These are phyloP conservation scores for Bombyx huttoni DNA, from an alignment of 2,888 invertebrate species.

Conservation along the genomic window DNA sequence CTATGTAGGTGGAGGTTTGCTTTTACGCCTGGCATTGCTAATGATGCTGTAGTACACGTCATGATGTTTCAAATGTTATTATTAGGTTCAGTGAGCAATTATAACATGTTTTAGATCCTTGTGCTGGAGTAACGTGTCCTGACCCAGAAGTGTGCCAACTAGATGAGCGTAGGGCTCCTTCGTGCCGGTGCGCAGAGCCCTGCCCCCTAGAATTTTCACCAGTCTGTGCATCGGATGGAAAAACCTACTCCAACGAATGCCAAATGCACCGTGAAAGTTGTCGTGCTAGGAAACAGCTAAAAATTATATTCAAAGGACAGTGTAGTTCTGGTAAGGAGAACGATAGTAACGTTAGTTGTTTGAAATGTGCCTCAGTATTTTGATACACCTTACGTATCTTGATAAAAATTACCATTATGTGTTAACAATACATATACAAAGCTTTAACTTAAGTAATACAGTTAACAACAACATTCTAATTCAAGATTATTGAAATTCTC, in stretches of 20 bases:
- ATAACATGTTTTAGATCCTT: slow-evolving; percentile 78
- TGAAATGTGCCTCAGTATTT: too few species aligned
- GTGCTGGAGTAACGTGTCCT: slow-evolving; percentile 83
- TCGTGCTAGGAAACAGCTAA: slow-evolving; percentile 78
- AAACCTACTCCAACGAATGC: slow-evolving; percentile 89
- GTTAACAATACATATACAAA: too few species aligned
- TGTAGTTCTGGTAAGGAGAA: slow-evolving; percentile 79
- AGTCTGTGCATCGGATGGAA: slow-evolving; percentile 84
- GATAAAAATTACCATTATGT: too few species aligned
- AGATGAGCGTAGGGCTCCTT: slow-evolving; percentile 82
- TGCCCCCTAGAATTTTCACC: slow-evolving; percentile 86
- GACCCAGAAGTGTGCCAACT: slow-evolving; percentile 89
- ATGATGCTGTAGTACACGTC: too few species aligned
- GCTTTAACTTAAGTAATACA: too few species aligned
- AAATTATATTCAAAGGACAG: slow-evolving; percentile 86
- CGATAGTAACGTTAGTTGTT: too few species aligned
- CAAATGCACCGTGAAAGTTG: slow-evolving; percentile 87
- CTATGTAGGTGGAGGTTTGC: neutral
- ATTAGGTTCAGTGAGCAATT: too few species aligned
- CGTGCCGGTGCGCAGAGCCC: slow-evolving; percentile 85
- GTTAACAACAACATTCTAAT: too few species aligned
- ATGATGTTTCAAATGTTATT: too few species aligned
- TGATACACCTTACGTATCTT: too few species aligned
- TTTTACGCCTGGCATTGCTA: too few species aligned
- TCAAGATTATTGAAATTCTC: too few species aligned